These are phyloP conservation scores for Hypsopygia costalis DNA, from an alignment of 2,888 invertebrate species.

Conservation along the genomic window DNA sequence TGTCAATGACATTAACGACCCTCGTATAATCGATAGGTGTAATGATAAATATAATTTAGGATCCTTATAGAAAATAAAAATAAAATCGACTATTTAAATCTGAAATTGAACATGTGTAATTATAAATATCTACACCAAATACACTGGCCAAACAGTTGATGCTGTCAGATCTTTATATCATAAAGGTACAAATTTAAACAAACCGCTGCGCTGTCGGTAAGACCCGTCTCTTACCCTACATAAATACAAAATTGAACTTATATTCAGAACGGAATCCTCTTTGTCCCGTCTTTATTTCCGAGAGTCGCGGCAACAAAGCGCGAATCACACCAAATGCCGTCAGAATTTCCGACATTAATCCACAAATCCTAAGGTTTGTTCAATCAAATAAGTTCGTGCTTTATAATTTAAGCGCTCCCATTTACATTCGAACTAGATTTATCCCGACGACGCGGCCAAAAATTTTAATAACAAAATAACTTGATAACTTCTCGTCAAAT, in stretches of 20 bases:
- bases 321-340: constrained; percentile 38
- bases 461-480: constrained; percentile 80
- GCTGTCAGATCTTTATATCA: no score
- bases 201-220: constrained; percentile 17
- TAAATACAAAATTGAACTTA: constrained; percentile 16
- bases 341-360: constrained; percentile 65
- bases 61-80: no score
- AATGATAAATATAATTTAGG: no score
- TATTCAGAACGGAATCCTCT: constrained; percentile 22
- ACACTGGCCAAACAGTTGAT: no score
- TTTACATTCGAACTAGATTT: constrained; percentile 73
- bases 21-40: no score
- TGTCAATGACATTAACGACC: no score
- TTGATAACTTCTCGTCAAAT: constrained; percentile 77
- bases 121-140: no score
- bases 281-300: constrained; percentile 19
- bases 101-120: no score
- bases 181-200: constrained; percentile 12
- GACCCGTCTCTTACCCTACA: constrained; percentile 11
- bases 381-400: constrained; percentile 74
- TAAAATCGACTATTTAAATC: no score
- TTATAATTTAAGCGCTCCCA: constrained; percentile 70
- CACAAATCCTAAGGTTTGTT: constrained; percentile 66
- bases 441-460: constrained; percentile 58
- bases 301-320: constrained; percentile 35